Percentiles rank a stretch among this genome's conserved stretches.
Conservation (phyloP, 2,797 vertebrate genomes). For the Eidolon dupreanum region DNA sequence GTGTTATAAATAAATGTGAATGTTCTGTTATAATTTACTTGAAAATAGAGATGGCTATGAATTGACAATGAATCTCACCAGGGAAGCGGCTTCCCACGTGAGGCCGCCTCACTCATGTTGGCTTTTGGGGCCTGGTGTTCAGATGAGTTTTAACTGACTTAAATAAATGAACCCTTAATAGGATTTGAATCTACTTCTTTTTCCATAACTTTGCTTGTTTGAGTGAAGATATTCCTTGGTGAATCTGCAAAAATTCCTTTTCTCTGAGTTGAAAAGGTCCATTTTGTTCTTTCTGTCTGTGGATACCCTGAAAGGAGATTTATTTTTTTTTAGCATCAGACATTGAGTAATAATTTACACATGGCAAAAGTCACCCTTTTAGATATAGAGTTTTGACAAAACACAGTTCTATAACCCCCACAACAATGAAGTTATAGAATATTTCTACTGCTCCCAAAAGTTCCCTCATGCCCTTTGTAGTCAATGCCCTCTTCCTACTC, state of each 20-base stretch:
- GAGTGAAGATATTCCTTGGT: neutral
- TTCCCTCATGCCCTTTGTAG: neutral
- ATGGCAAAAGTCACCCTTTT: neutral
- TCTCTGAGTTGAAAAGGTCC: neutral
- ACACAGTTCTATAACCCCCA: neutral
- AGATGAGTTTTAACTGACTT: neutral
- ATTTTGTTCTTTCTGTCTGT: neutral
- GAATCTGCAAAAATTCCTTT: neutral
- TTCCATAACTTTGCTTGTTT: neutral
- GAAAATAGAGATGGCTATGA: neutral
- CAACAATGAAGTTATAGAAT: neutral
- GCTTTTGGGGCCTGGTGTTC: neutral
- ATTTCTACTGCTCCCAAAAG: neutral
- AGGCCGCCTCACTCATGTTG: neutral
- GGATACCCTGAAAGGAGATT: neutral
- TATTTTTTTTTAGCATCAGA: neutral
- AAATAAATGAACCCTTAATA: neutral
- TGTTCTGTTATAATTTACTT: neutral
- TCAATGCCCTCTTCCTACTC: neutral
- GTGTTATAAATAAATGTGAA: neutral
- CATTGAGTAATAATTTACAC: neutral
- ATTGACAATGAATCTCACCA: neutral
- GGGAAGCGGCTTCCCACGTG: neutral
- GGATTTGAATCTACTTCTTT: neutral
- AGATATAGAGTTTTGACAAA: neutral